Percentiles rank a stretch among this genome's conserved stretches.
These are phyloP conservation scores for Acanthiza pusilla DNA, from an alignment of 2,797 vertebrate genomes.

Conservation along the genomic window DNA sequence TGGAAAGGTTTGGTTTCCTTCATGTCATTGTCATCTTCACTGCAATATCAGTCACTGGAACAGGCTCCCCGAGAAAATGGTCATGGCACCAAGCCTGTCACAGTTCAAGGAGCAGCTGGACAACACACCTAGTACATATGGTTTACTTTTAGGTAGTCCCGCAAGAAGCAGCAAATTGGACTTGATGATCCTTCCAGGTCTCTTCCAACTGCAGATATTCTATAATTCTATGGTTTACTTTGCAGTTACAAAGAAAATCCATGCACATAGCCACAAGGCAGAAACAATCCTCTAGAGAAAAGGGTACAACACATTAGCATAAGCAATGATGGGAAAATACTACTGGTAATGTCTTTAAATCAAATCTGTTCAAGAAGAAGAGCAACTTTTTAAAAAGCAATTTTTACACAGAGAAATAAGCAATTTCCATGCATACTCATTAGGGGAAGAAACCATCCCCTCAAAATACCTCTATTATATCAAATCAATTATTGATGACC, in stretches of 20 bases:
- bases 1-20: neutral
- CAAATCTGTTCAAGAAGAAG: neutral
- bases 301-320: neutral
- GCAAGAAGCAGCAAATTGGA: neutral
- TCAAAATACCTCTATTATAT: neutral
- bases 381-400: neutral
- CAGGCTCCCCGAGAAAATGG: neutral
- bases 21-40: neutral
- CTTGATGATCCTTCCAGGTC: neutral
- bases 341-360: neutral
- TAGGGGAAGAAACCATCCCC: neutral
- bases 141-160: neutral
- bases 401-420: neutral
- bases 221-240: neutral
- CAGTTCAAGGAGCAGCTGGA: neutral
- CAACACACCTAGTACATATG: neutral
- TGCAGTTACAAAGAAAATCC: neutral
- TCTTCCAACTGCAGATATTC: neutral
- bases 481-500: neutral
- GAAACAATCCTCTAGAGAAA: neutral
- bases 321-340: neutral
- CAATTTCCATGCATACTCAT: neutral
- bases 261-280: neutral
- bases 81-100: neutral
- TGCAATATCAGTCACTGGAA: neutral